Conservation (phyloP, 2,797 vertebrate species). For the Sebastes umbrosus region DNA sequence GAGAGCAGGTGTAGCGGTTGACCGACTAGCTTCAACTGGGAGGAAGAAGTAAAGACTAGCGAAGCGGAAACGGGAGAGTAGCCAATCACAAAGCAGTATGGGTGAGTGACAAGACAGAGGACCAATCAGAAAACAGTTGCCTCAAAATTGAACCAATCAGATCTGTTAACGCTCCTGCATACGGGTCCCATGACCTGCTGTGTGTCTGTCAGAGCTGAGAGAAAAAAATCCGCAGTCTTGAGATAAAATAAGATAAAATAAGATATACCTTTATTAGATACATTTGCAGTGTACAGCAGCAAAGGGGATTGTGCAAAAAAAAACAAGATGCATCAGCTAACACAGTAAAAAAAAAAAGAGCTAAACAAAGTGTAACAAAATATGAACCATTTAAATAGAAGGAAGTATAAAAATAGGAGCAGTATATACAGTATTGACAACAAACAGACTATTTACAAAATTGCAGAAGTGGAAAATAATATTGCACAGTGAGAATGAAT, state of each 20-base stretch:
- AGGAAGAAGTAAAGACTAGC: conserved; percentile 2
- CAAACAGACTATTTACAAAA: too few species aligned
- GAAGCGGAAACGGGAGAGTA: conserved; percentile 50
- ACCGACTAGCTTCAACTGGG: conserved; percentile 48
- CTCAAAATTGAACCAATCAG: conserved; percentile 56
- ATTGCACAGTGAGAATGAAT: too few species aligned
- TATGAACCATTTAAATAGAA: too few species aligned
- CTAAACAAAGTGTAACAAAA: too few species aligned
- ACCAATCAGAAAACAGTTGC: conserved; percentile 31
- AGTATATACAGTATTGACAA: too few species aligned
- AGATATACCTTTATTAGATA: too few species aligned
- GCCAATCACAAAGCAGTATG: conserved; percentile 59
- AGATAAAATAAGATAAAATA: neutral
- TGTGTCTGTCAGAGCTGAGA: conserved; percentile 13
- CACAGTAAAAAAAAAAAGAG: too few species aligned
- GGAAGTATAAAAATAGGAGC: too few species aligned
- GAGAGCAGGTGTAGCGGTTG: conserved; percentile 42
- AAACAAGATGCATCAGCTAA: too few species aligned
- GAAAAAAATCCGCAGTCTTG: conserved; percentile 41
- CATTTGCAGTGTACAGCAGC: too few species aligned
- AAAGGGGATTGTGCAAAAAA: too few species aligned
- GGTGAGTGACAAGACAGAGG: neutral
- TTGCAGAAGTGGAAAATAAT: too few species aligned
- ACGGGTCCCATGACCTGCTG: conserved; percentile 65
- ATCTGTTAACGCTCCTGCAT: neutral